Base-by-base conservation (phyloP, 2,797 vertebrate genomes). In the Pseudochromis fuscus region DNA sequence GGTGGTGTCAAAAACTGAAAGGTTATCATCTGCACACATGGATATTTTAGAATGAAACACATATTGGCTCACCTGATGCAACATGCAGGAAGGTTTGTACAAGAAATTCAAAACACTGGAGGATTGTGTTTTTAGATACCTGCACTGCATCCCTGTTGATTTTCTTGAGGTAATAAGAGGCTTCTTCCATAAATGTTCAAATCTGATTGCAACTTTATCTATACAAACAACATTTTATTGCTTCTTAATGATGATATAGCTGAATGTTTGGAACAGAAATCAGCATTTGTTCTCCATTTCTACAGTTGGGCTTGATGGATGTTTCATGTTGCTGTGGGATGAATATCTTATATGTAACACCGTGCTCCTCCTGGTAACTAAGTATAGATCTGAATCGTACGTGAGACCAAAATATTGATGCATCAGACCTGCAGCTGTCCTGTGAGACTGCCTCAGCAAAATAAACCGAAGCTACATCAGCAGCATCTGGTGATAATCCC, bases 371-470 rank as follows among this genome's bases (percentile, higher is more conserved):
- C 18, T 25, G 5, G 35, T 62, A 59, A 77, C 18, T 30, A 62
- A 65, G 7, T 27, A 5, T 42, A 73, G 46, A 7, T 56, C 61
- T 4, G 51, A 38, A 52, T 15, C 3, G 50, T 40, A 6, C 37
- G 7, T 3, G 9, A 45, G 16, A 18, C 16, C 16, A 42, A 42
- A n/a, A n/a, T 21, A 44, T 10, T 44, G n/a, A 44, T 13, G 27
- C 21, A 51, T 65, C n/a, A 68, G 66, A 72, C 40, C 49, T 58
- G 40, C 71, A 63, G 42, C 56, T 62, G 42, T 72, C 37, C 31
- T 23, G 13, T 31, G 18, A 18, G 23, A 38, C 58, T 33, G 37
- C 40, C 38, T 72, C 45, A 27, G 25, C 50, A 28, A 58, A 55
- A 48, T 19, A 4, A 12, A 37, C 35, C 16, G 13, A 48, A 38